These are phyloP conservation scores for Chloroceryle aenea DNA, from an alignment of 2,113 vertebrate genomes.

Conservation along the genomic window DNA sequence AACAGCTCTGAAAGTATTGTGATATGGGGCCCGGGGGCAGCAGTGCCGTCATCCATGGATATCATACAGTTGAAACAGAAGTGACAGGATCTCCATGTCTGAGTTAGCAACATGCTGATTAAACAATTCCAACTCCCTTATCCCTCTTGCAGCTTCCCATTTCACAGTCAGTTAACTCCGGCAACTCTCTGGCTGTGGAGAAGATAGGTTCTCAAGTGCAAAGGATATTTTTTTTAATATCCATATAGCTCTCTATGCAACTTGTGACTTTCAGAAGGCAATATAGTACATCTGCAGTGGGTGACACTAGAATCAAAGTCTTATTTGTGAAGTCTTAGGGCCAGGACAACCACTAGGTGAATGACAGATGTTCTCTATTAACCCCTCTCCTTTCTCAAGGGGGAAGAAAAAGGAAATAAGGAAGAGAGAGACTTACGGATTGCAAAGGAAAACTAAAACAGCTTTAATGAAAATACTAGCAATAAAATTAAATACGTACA, in stretches of 20 bases:
- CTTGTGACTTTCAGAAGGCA: not conserved
- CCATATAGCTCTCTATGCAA: not conserved
- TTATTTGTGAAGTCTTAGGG: not conserved
- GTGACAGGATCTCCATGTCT: not conserved
- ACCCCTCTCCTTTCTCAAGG: too few relatives aligned
- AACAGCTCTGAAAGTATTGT: not conserved
- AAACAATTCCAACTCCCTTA: conserved; percentile 14
- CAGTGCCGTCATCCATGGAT: not conserved
- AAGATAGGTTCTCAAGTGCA: not conserved
- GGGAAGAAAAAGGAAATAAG: too few relatives aligned
- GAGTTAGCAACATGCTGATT: conserved; percentile 12
- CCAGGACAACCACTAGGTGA: too few relatives aligned
- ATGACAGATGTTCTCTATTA: too few relatives aligned
- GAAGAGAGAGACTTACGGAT: too few relatives aligned
- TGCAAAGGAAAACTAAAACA: too few relatives aligned
- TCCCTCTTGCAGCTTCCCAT: conserved; percentile 7
- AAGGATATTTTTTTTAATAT: not conserved
- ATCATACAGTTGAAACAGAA: not conserved
- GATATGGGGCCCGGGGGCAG: not conserved
- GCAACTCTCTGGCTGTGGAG: not conserved
- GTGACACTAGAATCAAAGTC: not conserved
- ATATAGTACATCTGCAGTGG: not conserved
- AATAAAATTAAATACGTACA: too few relatives aligned
- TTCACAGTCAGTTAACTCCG: conserved; percentile 47
- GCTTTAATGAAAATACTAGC: too few relatives aligned